phyloP scores from a whole-genome alignment of 2,888 invertebrate genomes.

The Ligdia adustata region DNA sequence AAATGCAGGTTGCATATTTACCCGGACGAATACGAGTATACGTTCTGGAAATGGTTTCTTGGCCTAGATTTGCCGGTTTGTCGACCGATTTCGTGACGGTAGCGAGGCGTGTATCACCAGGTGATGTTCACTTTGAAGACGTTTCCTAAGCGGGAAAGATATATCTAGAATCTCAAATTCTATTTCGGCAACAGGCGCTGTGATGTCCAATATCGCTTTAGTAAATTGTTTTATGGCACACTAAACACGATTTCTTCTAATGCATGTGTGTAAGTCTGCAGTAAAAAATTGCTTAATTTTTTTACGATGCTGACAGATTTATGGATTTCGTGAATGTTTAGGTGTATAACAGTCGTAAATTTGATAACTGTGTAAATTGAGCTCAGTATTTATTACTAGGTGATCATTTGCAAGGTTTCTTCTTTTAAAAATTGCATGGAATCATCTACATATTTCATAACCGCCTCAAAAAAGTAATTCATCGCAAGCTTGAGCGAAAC shows the following conservation, averaged over 20 bases:
- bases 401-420: too few relatives aligned
- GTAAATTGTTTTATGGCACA: conserved; percentile 51
- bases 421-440: too few relatives aligned
- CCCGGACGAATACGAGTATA: conserved; percentile 60
- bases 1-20: conserved; percentile 43
- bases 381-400: not conserved
- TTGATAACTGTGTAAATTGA: not conserved
- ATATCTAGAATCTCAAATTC: conserved; percentile 67
- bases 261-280: conserved; percentile 26
- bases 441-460: too few relatives aligned
- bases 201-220: conserved; percentile 47
- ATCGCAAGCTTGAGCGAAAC: too few relatives aligned
- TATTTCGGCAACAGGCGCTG: conserved; percentile 50
- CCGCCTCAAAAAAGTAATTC: too few relatives aligned
- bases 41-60: conserved; percentile 64
- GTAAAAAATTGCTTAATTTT: conserved; percentile 26
- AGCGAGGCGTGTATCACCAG: conserved; percentile 64
- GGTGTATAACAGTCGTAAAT: conserved; percentile 12
- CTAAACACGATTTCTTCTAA: conserved; percentile 42
- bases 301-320: conserved; percentile 22
- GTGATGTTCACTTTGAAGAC: conserved; percentile 65
- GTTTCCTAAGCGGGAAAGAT: conserved; percentile 55
- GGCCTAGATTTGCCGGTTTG: conserved; percentile 78
- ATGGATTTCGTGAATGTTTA: conserved; percentile 8
- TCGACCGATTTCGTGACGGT: conserved; percentile 71